Evolutionary conservation across 2,888 invertebrate species (phyloP).

Genomic region (Protodeltote pygarga): DNA sequence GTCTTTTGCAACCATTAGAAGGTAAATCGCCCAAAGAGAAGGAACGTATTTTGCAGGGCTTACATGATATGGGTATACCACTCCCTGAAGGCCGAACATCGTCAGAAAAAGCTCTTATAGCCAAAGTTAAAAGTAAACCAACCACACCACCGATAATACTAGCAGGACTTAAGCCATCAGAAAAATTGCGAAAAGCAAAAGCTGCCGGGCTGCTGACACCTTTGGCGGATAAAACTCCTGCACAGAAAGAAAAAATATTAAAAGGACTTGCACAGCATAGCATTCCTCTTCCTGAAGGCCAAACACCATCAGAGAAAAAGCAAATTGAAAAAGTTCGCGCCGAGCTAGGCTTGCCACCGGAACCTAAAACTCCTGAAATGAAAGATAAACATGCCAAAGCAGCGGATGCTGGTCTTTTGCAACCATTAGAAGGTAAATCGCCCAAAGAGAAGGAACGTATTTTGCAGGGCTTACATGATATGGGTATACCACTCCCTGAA

Average conservation of each 20-base stretch:
- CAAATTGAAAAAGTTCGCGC: slow-evolving; percentile 12
- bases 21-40: slow-evolving; percentile 42
- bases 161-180: not conserved
- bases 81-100: slow-evolving; percentile 51
- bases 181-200: slow-evolving; percentile 8
- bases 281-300: slow-evolving; percentile 48
- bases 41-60: slow-evolving; percentile 40
- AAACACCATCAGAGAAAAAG: slow-evolving; percentile 48
- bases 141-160: no score
- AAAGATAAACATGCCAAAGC: slow-evolving; percentile 48
- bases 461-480: slow-evolving; percentile 2
- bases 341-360: slow-evolving; percentile 37
- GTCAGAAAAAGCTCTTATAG: slow-evolving; percentile 33
- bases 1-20: slow-evolving; percentile 36
- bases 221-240: slow-evolving; percentile 42
- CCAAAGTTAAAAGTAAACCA: slow-evolving; percentile 3
- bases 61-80: slow-evolving; percentile 42
- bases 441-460: slow-evolving; percentile 51
- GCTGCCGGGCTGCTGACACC: slow-evolving; percentile 44
- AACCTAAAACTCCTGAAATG: slow-evolving; percentile 26
- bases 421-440: slow-evolving; percentile 50
- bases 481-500: slow-evolving; percentile 45
- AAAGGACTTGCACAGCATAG: slow-evolving; percentile 38
- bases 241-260: slow-evolving; percentile 49
- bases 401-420: slow-evolving; percentile 32